phyloP scores from a whole-genome alignment of 2,888 invertebrate species.

The Caenorhabditis wallacei region DNA sequence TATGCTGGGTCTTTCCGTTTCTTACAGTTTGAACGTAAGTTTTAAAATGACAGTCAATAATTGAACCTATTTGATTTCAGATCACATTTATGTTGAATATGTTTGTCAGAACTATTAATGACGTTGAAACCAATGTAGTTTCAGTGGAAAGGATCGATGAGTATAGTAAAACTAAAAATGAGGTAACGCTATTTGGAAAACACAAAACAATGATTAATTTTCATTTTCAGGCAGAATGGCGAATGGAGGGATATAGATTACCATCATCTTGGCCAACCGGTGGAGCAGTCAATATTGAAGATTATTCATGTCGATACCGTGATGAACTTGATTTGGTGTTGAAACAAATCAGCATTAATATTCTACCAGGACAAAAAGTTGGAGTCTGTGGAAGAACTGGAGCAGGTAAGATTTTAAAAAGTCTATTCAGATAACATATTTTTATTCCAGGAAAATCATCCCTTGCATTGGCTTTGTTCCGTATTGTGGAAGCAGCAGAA shows the following conservation, averaged over 20 bases:
- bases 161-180: slow-evolving; percentile 76
- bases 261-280: slow-evolving; percentile 72
- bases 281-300: slow-evolving; percentile 67
- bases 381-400: slow-evolving; percentile 84
- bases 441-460: slow-evolving; percentile 82
- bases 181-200: slow-evolving; percentile 59
- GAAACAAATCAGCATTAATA: slow-evolving; percentile 85
- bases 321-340: slow-evolving; percentile 87
- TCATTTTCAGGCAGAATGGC: slow-evolving; percentile 69
- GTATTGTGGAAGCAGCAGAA: slow-evolving; percentile 80
- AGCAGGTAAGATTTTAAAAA: slow-evolving; percentile 78
- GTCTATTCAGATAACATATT: no score
- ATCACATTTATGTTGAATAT: slow-evolving; percentile 96
- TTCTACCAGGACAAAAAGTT: slow-evolving; percentile 86
- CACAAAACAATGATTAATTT: not conserved
- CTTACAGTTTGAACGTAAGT: slow-evolving; percentile 84
- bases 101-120: slow-evolving; percentile 96
- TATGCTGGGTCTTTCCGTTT: slow-evolving; percentile 85
- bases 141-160: slow-evolving; percentile 90
- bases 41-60: no score
- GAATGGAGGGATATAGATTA: slow-evolving; percentile 31
- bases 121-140: slow-evolving; percentile 97
- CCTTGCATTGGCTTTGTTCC: slow-evolving; percentile 81
- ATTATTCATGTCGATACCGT: slow-evolving; percentile 86
- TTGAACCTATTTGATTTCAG: no score